Percentiles rank a stretch among this genome's conserved stretches.
These are phyloP conservation scores for Anhinga anhinga DNA, from an alignment of 2,113 vertebrate genomes.

Conservation along the genomic window DNA sequence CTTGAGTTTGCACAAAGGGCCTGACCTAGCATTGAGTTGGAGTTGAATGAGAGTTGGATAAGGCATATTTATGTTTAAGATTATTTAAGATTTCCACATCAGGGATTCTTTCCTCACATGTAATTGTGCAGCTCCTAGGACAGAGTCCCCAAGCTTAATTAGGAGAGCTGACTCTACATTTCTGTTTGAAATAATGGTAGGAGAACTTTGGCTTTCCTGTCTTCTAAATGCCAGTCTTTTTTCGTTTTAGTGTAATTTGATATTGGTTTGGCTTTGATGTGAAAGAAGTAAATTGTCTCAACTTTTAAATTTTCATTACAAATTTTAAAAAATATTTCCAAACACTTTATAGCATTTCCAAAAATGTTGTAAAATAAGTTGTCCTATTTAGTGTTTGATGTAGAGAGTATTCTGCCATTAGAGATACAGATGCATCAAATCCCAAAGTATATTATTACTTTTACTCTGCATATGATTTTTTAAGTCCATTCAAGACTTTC, in stretches of 20 bases:
- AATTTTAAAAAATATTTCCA: background rate
- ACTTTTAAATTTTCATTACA: background rate
- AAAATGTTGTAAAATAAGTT: background rate
- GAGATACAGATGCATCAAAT: background rate
- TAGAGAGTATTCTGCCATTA: background rate
- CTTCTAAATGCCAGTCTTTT: background rate
- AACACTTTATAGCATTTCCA: background rate
- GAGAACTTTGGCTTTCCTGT: background rate
- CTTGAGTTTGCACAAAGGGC: background rate
- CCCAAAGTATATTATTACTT: background rate
- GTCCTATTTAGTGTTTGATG: background rate
- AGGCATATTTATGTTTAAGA: background rate
- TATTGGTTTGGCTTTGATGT: background rate
- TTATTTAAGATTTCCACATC: background rate
- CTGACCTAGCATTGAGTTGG: background rate
- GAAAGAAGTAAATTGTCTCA: background rate
- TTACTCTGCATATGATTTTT: background rate
- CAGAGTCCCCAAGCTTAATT: background rate
- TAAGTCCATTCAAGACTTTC: background rate
- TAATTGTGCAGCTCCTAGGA: background rate
- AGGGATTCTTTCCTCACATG: background rate
- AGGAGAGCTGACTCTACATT: background rate
- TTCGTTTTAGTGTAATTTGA: background rate
- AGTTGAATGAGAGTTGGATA: background rate
- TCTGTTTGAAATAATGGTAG: background rate